Evolutionary conservation across 2,113 vertebrate genomes (phyloP).

Genomic region (Rhea americana): DNA sequence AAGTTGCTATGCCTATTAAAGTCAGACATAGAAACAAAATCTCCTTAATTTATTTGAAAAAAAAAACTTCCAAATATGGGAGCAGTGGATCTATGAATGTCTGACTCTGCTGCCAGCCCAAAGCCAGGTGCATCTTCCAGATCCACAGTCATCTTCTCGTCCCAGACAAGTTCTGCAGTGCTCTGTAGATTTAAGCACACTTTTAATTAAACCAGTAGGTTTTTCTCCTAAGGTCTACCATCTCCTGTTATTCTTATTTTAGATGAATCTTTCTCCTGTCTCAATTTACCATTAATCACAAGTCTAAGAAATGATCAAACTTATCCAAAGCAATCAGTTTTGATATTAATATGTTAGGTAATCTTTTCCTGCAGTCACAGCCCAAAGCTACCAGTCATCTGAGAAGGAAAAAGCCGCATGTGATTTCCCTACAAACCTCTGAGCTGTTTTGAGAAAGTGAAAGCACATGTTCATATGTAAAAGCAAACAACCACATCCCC

Average conservation of each 20-base stretch:
- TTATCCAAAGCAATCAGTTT: background rate
- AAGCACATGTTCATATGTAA: background rate
- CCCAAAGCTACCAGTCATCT: background rate
- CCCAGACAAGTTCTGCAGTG: background rate
- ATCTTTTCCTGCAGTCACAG: background rate
- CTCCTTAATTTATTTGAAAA: background rate
- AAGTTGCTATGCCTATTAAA: background rate
- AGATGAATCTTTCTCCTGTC: background rate
- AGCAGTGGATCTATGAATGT: background rate
- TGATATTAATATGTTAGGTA: no score
- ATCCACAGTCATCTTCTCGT: background rate
- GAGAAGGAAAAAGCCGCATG: background rate
- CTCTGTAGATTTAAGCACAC: background rate
- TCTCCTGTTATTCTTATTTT: background rate
- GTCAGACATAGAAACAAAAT: background rate
- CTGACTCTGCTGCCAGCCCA: background rate
- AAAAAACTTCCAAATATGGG: background rate
- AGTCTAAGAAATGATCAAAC: fast-evolving
- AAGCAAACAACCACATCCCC: background rate
- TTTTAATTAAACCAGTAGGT: background rate
- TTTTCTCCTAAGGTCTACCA: background rate
- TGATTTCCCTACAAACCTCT: background rate
- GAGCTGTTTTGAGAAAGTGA: background rate
- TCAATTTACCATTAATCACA: background rate
- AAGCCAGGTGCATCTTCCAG: background rate